Evolutionary conservation across 2,888 invertebrate genomes (phyloP).

Genomic region (Cephus runcator): DNA sequence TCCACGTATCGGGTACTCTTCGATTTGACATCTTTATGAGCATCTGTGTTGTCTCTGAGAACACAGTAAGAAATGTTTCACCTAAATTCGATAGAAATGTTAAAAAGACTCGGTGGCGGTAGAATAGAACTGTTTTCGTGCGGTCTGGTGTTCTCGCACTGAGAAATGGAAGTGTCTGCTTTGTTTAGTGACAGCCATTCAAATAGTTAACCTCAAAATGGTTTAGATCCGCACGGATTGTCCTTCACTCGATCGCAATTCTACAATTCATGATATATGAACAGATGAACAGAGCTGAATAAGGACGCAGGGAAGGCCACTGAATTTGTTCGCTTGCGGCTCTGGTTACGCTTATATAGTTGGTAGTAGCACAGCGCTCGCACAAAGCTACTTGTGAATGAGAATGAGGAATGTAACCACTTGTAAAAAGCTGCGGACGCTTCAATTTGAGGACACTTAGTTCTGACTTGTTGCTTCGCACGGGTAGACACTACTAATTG

Average conservation of each 20-base stretch:
- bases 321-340: background rate
- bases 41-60: background rate
- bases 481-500: constrained; percentile 20
- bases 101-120: background rate
- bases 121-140: background rate
- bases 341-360: background rate
- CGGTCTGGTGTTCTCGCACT: background rate
- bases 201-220: background rate
- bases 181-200: background rate
- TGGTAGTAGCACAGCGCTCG: background rate
- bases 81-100: background rate
- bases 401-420: constrained; percentile 17
- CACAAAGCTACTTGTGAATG: constrained; percentile 17
- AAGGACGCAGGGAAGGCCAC: background rate
- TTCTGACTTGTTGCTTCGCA: constrained; percentile 32
- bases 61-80: background rate
- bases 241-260: background rate
- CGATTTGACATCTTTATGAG: background rate
- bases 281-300: background rate
- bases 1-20: background rate
- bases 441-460: constrained; percentile 28
- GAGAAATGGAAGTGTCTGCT: background rate
- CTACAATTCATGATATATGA: background rate
- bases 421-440: constrained; percentile 28
- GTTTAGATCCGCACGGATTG: background rate